Evolutionary conservation across 2,113 vertebrate species (phyloP).

Genomic region (Carollia perspicillata): DNA sequence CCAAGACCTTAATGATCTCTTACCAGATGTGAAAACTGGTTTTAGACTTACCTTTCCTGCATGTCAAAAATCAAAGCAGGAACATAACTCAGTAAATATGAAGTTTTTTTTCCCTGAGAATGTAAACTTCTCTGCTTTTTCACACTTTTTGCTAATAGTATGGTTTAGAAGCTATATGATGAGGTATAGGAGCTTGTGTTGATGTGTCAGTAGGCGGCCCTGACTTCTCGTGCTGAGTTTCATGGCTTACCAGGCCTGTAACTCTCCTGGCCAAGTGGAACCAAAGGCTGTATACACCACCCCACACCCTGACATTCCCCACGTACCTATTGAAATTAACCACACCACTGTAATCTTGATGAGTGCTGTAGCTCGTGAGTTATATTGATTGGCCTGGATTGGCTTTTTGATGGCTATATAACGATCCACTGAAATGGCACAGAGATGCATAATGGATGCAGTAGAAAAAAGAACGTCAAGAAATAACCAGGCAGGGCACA

Average conservation of each 20-base stretch:
- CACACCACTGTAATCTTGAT: conserved; percentile 95
- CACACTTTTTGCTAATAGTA: not conserved
- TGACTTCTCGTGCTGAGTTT: not conserved
- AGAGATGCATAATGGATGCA: conserved; percentile 98
- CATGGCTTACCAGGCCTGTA: not conserved
- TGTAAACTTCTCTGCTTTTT: not conserved
- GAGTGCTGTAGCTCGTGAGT: conserved; percentile 92
- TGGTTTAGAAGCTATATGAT: not conserved
- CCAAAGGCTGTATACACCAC: not conserved
- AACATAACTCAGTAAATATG: not conserved
- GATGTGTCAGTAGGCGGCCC: not conserved
- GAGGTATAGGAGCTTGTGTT: not conserved
- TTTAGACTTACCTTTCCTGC: not conserved
- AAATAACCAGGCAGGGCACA: conserved; percentile 97
- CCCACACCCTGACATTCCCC: not conserved
- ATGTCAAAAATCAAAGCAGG: not conserved
- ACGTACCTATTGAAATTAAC: conserved; percentile 97
- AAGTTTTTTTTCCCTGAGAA: not conserved
- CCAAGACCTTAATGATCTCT: not conserved
- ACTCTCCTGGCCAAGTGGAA: not conserved
- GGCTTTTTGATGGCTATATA: conserved; percentile 98
- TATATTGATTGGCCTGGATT: conserved; percentile 96
- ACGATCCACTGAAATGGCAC: conserved; percentile 97
- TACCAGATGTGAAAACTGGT: not conserved
- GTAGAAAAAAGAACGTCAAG: conserved; percentile 99